phyloP scores from a whole-genome alignment of 2,888 invertebrate genomes.

The Hydrotaea diabolus region DNA sequence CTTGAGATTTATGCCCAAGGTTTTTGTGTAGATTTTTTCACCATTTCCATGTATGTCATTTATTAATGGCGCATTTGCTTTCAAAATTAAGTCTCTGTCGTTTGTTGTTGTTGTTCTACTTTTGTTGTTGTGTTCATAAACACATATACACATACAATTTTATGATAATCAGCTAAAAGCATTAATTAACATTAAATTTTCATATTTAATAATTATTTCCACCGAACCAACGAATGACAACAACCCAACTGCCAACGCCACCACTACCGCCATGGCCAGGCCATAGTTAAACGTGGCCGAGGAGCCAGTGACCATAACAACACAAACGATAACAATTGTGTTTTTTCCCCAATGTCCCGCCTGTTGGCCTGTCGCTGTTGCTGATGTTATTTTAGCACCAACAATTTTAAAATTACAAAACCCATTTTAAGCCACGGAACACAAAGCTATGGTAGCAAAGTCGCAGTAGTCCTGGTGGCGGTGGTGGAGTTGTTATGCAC shows the following conservation, averaged over 20 bases:
- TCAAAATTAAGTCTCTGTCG: neutral
- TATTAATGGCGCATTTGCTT: neutral
- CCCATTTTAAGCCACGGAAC: constrained; percentile 7
- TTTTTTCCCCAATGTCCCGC: neutral
- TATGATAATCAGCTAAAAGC: constrained; percentile 56
- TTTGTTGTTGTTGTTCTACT: neutral
- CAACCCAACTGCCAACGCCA: neutral
- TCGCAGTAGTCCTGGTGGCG: neutral
- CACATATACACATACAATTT: neutral
- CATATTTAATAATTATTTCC: constrained; percentile 50
- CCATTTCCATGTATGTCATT: neutral
- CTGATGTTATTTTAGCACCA: constrained; percentile 15
- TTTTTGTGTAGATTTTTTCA: too few species aligned
- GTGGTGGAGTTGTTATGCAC: neutral
- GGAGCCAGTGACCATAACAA: constrained; percentile 40
- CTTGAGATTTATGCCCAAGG: too few species aligned
- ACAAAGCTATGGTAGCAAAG: constrained; percentile 8
- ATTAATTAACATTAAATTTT: constrained; percentile 61
- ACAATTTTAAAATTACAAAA: neutral
- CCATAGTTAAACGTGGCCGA: constrained; percentile 11
- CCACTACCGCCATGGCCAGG: too few species aligned
- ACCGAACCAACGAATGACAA: neutral
- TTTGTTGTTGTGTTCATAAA: neutral
- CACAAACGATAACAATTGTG: constrained; percentile 13
- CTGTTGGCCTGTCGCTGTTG: neutral